phyloP scores from a whole-genome alignment of 2,888 invertebrate genomes.

The Pachliopta kotzebuea region DNA sequence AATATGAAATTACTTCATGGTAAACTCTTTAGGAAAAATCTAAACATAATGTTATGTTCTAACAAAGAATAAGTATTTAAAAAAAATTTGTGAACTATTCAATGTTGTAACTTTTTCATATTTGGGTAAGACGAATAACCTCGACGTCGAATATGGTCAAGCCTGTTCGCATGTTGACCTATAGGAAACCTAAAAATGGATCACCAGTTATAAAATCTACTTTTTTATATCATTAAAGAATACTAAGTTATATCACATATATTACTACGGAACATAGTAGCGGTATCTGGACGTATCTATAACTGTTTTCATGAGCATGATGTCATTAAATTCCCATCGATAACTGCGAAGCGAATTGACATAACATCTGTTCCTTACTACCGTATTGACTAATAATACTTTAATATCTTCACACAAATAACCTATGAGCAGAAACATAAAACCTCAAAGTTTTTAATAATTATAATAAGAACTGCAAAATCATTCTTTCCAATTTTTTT shows the following conservation, averaged over 20 bases:
- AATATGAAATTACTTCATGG: no score
- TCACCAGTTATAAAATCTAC: no score
- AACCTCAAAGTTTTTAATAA: background rate
- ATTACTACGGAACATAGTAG: slow-evolving; percentile 19
- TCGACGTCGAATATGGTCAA: no score
- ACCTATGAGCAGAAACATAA: background rate
- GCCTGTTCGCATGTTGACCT: no score
- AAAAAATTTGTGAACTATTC: no score
- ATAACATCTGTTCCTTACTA: slow-evolving; percentile 18
- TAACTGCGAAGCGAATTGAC: slow-evolving; percentile 29
- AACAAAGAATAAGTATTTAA: no score
- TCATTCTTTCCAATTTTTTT: background rate
- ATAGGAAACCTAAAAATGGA: no score
- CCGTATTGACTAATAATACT: slow-evolving; percentile 12
- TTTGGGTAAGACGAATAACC: no score
- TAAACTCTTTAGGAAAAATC: no score
- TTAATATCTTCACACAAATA: no score
- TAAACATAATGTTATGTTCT: no score
- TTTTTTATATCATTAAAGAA: slow-evolving; percentile 4
- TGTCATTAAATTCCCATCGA: slow-evolving; percentile 29
- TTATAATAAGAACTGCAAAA: background rate
- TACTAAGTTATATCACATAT: slow-evolving; percentile 22
- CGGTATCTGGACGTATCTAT: slow-evolving; percentile 23
- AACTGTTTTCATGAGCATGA: slow-evolving; percentile 25
- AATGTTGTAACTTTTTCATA: no score